Evolutionary conservation across 2,888 invertebrate genomes (phyloP), one percentile per base, ranked within the genome.

Genomic region (Heliconius ismenius): DNA sequence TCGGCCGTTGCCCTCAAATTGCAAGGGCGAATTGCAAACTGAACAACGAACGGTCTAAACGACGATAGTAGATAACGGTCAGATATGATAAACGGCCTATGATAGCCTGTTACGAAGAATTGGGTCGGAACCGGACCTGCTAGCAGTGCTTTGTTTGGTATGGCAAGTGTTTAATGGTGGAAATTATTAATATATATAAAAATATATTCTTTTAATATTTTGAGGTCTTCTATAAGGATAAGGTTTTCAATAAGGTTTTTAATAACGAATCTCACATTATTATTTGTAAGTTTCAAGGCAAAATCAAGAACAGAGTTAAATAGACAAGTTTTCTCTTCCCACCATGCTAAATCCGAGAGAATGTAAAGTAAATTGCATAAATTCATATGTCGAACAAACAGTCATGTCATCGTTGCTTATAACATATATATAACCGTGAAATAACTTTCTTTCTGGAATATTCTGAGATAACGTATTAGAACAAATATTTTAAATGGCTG

Each of bases 31-130:
- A 85, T 85, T 84, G 86, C 85, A 84, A 86, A 84, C 84, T 81
- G 11, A 84, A 86, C 49, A 49, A 49, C 86, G 84, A 49, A 49
- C 86, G 84, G 83, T 83, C 85, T 84, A 85, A 87, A 83, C 85
- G 84, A 81, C 85, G 84, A 85, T 84, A 84, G 83, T 74, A 88
- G 89, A 89, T 89, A 89, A 88, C 89, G 89, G 89, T 82, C 85
- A 83, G 79, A 87, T 85, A 87, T 88, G 89, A 89, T 89, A 88
- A 88, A 88, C 86, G 86, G 88, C 87, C 78, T 79, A 69, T 62
- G 81, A 79, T 78, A 77, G 79, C 67, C 67, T 67, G 67, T 67
- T 67, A 73, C 81, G 80, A 80, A 85, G 86, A 89, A 89, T 87
- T 87, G 84, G 88, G 88, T 86, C 87, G 88, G 87, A 87, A 86